phyloP scores from a whole-genome alignment of 2,888 invertebrate genomes.

The Tetheella fluctuosa region DNA sequence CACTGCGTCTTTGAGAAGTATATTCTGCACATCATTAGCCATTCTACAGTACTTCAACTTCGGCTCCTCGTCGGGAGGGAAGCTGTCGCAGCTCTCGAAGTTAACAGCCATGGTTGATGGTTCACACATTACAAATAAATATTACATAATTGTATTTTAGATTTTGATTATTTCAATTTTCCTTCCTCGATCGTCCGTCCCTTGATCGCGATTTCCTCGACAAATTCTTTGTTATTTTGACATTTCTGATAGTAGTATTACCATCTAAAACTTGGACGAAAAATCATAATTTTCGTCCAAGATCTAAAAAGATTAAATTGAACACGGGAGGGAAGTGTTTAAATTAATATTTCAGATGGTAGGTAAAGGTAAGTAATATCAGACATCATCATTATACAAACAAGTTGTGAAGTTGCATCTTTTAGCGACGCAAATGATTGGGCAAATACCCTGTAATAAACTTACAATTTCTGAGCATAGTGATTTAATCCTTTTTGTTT shows the following conservation, averaged over 20 bases:
- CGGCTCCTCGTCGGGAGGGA: constrained; percentile 87
- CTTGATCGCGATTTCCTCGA: neutral
- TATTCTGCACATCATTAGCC: constrained; percentile 93
- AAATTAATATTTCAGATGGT: no score
- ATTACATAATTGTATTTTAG: neutral
- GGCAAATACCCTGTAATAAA: no score
- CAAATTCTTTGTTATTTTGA: neutral
- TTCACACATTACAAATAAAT: constrained; percentile 9
- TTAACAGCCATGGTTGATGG: constrained; percentile 65
- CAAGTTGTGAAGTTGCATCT: no score
- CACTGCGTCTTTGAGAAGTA: constrained; percentile 91
- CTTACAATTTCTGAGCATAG: no score
- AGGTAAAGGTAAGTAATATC: no score
- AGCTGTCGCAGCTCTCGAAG: constrained; percentile 72
- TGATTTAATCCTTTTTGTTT: no score
- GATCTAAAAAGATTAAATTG: no score
- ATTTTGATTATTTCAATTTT: constrained; percentile 7
- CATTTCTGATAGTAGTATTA: neutral
- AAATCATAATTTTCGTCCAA: no score
- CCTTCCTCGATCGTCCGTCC: constrained; percentile 16
- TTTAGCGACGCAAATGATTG: no score
- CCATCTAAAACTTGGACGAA: no score
- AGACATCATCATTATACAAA: no score
- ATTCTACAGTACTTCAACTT: constrained; percentile 96
- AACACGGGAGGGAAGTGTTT: no score